Percentiles rank a stretch among this genome's conserved stretches.
These are phyloP conservation scores for Drosophila nebulosa DNA, from an alignment of 1,140 invertebrate genomes.

Conservation along the genomic window DNA sequence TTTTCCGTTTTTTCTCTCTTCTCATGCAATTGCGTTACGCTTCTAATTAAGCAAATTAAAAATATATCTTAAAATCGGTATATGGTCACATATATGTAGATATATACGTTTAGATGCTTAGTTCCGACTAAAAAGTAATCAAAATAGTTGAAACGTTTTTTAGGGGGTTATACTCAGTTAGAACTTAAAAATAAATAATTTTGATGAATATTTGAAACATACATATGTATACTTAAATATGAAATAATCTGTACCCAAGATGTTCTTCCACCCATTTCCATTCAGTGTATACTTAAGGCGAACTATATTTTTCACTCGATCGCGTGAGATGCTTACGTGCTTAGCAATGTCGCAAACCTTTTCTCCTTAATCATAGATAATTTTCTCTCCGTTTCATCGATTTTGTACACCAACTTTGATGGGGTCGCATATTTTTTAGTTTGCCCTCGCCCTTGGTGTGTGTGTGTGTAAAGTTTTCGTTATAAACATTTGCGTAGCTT, in stretches of 20 bases:
- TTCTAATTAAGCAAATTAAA: slow-evolving; percentile 19
- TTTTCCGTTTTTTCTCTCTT: background rate
- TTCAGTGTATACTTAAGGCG: background rate
- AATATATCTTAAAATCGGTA: slow-evolving; percentile 6
- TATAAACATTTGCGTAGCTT: background rate
- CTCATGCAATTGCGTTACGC: background rate
- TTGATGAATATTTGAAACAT: too few relatives aligned
- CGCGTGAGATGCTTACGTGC: background rate
- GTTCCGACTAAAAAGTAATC: background rate
- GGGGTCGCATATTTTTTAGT: background rate
- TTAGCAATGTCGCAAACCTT: background rate
- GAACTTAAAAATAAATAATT: too few relatives aligned
- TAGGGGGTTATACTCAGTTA: too few relatives aligned
- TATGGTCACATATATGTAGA: background rate
- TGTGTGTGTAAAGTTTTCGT: background rate
- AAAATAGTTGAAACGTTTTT: too few relatives aligned
- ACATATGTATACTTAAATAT: too few relatives aligned
- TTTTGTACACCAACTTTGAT: background rate
- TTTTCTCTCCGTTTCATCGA: background rate
- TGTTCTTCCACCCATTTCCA: too few relatives aligned
- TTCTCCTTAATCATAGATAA: background rate
- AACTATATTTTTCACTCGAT: background rate
- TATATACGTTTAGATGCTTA: background rate
- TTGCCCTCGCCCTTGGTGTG: background rate
- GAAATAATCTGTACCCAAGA: too few relatives aligned